phyloP scores from a whole-genome alignment of 2,113 vertebrate species.

The Dasypus novemcinctus region DNA sequence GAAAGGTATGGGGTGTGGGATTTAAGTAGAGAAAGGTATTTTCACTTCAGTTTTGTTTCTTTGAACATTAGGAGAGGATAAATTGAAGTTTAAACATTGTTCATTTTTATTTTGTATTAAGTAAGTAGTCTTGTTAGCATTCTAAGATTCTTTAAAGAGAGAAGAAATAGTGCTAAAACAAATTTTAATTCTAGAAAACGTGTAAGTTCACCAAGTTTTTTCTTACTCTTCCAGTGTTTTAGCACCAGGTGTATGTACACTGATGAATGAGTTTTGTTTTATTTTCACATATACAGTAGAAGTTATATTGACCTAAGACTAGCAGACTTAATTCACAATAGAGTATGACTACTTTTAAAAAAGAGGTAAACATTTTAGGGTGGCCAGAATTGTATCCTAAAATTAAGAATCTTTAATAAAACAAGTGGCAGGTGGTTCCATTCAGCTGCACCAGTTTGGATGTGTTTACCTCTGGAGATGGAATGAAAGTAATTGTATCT shows the following conservation, averaged over 20 bases:
- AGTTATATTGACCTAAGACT: background rate
- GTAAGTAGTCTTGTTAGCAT: background rate
- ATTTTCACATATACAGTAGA: background rate
- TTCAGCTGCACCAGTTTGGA: background rate
- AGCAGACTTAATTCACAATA: background rate
- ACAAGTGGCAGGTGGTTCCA: slow-evolving; percentile 54
- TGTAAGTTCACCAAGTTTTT: background rate
- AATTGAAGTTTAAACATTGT: background rate
- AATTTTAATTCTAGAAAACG: background rate
- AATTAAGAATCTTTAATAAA: slow-evolving; percentile 47
- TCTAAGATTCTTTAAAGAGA: background rate
- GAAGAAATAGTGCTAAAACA: background rate
- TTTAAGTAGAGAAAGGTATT: background rate
- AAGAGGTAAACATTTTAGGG: slow-evolving; percentile 15
- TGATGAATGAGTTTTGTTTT: background rate
- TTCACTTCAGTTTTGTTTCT: background rate
- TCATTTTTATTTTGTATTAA: slow-evolving; percentile 15
- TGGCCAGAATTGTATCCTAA: background rate
- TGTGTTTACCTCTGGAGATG: slow-evolving; percentile 34
- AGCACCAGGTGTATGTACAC: background rate
- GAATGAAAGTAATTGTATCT: slow-evolving; percentile 51
- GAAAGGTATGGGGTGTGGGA: background rate
- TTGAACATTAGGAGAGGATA: background rate
- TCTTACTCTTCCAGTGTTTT: background rate
- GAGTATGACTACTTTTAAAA: background rate